Evolutionary conservation across 1,140 invertebrate genomes (phyloP).

Genomic region (Meloidogyne exigua): DNA sequence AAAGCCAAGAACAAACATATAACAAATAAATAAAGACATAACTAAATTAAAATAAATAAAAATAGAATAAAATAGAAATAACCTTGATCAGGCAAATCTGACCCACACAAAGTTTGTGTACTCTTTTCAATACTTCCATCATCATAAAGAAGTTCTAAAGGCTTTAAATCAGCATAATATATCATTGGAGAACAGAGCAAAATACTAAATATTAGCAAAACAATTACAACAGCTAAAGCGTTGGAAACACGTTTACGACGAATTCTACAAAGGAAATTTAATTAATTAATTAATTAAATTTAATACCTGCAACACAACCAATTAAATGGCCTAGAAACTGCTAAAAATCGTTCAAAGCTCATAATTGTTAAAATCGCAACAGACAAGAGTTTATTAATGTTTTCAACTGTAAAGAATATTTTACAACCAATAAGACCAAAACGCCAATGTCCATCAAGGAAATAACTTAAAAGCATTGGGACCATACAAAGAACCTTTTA

Average conservation of each 20-base stretch:
- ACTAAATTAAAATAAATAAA: slow-evolving; percentile 13
- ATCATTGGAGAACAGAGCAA: slow-evolving; percentile 53
- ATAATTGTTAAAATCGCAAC: slow-evolving; percentile 52
- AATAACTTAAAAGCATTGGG: slow-evolving; percentile 48
- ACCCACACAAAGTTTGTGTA: slow-evolving; percentile 36
- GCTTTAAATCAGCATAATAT: slow-evolving; percentile 47
- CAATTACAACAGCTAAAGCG: slow-evolving; percentile 40
- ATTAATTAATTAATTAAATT: neutral
- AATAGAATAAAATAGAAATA: neutral
- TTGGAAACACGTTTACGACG: slow-evolving; percentile 25
- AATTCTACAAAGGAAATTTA: slow-evolving; percentile 13
- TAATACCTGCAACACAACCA: slow-evolving; percentile 43
- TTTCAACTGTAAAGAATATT: slow-evolving; percentile 55
- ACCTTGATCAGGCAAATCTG: slow-evolving; percentile 43
- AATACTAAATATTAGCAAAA: slow-evolving; percentile 37
- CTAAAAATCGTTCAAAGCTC: slow-evolving; percentile 55
- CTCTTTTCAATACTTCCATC: slow-evolving; percentile 12
- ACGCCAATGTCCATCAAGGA: slow-evolving; percentile 40
- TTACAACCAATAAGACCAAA: slow-evolving; percentile 52
- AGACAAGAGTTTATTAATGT: slow-evolving; percentile 53
- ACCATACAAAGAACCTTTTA: slow-evolving; percentile 52
- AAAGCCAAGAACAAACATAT: slow-evolving; percentile 52
- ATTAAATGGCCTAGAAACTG: slow-evolving; percentile 47
- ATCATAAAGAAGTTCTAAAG: slow-evolving; percentile 18
- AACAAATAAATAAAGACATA: slow-evolving; percentile 46